Evolutionary conservation across 1,140 invertebrate genomes (phyloP), one percentile per base, ranked within the genome.

Genomic region (Gyrodactylus bullatarudis): DNA sequence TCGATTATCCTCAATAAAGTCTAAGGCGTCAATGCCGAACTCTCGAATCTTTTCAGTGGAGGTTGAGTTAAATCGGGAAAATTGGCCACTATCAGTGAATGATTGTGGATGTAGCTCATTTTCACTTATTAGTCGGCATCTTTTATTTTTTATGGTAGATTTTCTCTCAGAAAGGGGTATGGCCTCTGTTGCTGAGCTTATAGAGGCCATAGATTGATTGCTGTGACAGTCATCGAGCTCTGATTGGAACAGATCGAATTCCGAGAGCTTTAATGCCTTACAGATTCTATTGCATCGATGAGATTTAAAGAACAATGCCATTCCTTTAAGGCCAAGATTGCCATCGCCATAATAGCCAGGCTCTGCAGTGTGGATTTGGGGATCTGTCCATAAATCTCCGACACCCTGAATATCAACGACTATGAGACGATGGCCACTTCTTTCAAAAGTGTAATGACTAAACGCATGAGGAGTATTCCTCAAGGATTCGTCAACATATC

Each of bases 381-480:
- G 84, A 76, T 85, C 84, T 20, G 84, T 85, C 77, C 85, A 85
- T 20, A 85, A 78, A 78, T 85, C 84, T 20, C 83, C 84, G 24
- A 85, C 84, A 20, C 84, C 84, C 78, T 85, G 84, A 74, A 85
- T 82, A 76, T 85, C 84, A n/a, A 85, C 84, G 16, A 85, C 83
- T 74, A 85, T 84, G 76, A 85, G 75, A 76, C 84, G 80, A 77
- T 85, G 84, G 8, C 83, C 84, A 26, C 83, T 84, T 70, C 83
- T 77, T 77, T 85, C 84, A 81, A 85, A 85, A 1, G 84, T 85
- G 76, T 85, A 85, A 76, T 85, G 84, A 76, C 84, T 84, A 76
- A 25, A 25, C 75, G 81, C 81, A 77, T 85, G 84, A 74, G 84
- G 84, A 20, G 84, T 85, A 23, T 81, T 78, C 68, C 84, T 77